Evolutionary conservation across 2,888 invertebrate species (phyloP), one percentile per base, ranked within the genome.

Genomic region (Parnassius orleans): DNA sequence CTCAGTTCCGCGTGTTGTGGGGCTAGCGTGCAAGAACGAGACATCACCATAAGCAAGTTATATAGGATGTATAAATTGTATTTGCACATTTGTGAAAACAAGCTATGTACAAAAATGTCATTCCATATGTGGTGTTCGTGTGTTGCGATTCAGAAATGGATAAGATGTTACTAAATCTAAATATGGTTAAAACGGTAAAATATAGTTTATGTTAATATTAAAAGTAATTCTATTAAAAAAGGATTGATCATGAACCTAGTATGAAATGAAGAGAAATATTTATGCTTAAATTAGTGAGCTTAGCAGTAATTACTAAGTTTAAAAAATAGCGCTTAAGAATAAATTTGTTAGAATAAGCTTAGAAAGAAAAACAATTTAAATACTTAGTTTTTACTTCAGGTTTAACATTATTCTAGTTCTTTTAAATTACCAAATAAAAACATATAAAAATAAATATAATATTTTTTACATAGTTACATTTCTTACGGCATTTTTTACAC

Each of bases 11-110:
- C 83, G 82, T 91, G 92, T 83, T 87, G 92, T 72, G 90, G 90
- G 84, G 90, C 90, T 92, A 80, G 86, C 87, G 90, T 90, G 88
- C 89, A 88, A 91, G 79, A 89, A 88, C 76, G 84, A 89, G 84
- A 90, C 79, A 72, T 83, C 82, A 88, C 83, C 80, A 84, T 88
- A 90, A 90, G 90, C 90, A 73, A 83, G 75, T 71, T 52, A 59
- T 72, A 79, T 71, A 71, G 61, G 65, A 60, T 62, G 50, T 50
- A 48, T 11, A 33, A 33, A 41, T 12, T 53, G n/a, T 33, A 33
- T 33, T 5, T 3, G 14, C 10, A 61, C 48, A 46, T 52, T 61
- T 57, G 57, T 55, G 52, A 56, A 53, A 59, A 58, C 33, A 60
- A 61, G 64, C 64, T 24, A 61, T 60, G 33, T 57, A 54, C 50